phyloP scores from a whole-genome alignment of 92 coral and sea anemone species.

The Hydrozoanthus gracilis region DNA sequence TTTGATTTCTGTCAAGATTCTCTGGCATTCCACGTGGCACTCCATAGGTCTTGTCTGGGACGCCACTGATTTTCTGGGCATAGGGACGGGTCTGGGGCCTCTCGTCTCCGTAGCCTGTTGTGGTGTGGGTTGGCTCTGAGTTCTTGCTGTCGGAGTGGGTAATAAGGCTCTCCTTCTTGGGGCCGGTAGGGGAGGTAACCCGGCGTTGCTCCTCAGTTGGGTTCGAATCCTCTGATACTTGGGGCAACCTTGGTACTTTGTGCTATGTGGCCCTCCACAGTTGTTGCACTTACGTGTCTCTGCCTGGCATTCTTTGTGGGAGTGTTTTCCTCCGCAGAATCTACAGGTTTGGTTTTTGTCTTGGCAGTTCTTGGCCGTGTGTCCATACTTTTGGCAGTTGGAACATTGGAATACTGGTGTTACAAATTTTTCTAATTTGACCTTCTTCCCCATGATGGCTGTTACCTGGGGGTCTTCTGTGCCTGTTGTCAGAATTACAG shows the following conservation, averaged over 20 bases:
- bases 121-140: not conserved
- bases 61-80: not conserved
- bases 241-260: conserved; percentile 14
- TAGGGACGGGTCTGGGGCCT: conserved; percentile 11
- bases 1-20: conserved; percentile 2
- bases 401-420: not conserved
- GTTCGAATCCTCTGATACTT: conserved; percentile 15
- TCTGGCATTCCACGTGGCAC: conserved; percentile 21
- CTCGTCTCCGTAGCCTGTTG: conserved; percentile 2
- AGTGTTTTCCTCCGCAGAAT: conserved; percentile 5
- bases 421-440: not conserved
- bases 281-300: not conserved
- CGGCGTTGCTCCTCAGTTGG: conserved; percentile 19
- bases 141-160: not conserved
- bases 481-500: not conserved
- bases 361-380: conserved; percentile 14
- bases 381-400: conserved; percentile 6
- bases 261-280: conserved; percentile 21
- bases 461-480: not conserved
- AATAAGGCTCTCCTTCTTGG: too few species aligned
- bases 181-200: conserved; percentile 10
- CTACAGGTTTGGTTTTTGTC: not conserved
- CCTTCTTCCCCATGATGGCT: not conserved
- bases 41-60: conserved; percentile 1
- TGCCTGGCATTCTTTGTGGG: not conserved